Evolutionary conservation across 2,113 vertebrate species (phyloP).

Genomic region (Channa maculata): DNA sequence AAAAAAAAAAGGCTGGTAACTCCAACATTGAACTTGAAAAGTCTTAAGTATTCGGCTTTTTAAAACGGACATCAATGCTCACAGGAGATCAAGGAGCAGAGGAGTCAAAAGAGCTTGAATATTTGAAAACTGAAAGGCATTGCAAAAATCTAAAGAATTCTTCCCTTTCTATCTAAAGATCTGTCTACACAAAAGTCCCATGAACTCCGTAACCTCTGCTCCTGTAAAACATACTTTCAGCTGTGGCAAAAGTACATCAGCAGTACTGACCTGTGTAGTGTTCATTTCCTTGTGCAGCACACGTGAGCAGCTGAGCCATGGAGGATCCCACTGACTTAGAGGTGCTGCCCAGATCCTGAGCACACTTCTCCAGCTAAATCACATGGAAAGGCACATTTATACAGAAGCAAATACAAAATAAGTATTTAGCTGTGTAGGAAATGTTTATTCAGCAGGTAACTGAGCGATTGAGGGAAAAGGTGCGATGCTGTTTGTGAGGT

Average conservation of each 20-base stretch:
- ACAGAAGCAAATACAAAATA: background rate
- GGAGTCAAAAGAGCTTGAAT: no score
- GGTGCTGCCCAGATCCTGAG: constrained; percentile 96
- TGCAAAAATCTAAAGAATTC: no score
- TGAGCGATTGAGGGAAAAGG: background rate
- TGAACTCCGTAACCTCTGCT: background rate
- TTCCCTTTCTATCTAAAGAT: no score
- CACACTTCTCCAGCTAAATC: constrained; percentile 93
- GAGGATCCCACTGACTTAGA: constrained; percentile 98
- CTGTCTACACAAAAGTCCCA: no score
- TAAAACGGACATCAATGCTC: no score
- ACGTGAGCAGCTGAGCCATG: constrained; percentile 97
- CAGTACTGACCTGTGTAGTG: constrained; percentile 93
- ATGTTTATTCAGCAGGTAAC: no score
- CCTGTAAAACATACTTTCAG: background rate
- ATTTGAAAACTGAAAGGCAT: no score
- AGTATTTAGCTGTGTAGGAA: background rate
- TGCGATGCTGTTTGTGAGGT: background rate
- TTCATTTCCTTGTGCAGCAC: constrained; percentile 97
- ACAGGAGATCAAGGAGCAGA: no score
- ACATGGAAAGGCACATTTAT: no score
- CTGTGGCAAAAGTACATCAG: background rate
- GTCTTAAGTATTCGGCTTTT: no score
- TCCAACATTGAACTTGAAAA: no score
- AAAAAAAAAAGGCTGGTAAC: no score